These are phyloP conservation scores for Bolinopsis microptera DNA, from an alignment of 37 sponge, comb jelly and placozoan species.

Conservation along the genomic window DNA sequence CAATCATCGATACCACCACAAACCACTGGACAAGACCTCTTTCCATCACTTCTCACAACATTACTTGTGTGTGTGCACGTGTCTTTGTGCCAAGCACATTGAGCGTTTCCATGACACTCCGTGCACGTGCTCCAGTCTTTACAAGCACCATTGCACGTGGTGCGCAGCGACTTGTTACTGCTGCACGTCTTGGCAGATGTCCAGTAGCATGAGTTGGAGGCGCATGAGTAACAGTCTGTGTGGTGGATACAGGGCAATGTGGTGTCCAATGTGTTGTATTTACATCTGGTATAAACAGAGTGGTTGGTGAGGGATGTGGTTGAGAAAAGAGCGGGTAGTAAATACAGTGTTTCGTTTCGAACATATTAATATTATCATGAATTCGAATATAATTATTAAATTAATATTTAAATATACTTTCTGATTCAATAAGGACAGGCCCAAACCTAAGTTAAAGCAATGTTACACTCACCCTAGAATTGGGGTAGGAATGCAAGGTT, in stretches of 20 bases:
- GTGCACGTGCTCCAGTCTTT: neutral
- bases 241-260: neutral
- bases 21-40: neutral
- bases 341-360: too few relatives aligned
- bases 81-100: constrained; percentile 14
- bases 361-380: too few relatives aligned
- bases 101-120: neutral
- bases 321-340: too few relatives aligned
- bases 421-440: too few relatives aligned
- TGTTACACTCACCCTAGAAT: neutral
- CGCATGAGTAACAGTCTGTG: constrained; percentile 19
- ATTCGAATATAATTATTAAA: too few relatives aligned
- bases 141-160: constrained; percentile 43
- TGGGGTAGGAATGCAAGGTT: constrained; percentile 23
- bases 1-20: constrained; percentile 10
- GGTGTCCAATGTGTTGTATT: neutral
- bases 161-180: neutral
- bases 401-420: too few relatives aligned
- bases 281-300: neutral
- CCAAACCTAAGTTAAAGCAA: too few relatives aligned
- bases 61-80: neutral
- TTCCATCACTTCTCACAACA: neutral
- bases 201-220: neutral
- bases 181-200: neutral
- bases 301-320: neutral